These are phyloP conservation scores for Caenorhabditis angaria DNA, from an alignment of 2,888 invertebrate genomes.

Conservation along the genomic window DNA sequence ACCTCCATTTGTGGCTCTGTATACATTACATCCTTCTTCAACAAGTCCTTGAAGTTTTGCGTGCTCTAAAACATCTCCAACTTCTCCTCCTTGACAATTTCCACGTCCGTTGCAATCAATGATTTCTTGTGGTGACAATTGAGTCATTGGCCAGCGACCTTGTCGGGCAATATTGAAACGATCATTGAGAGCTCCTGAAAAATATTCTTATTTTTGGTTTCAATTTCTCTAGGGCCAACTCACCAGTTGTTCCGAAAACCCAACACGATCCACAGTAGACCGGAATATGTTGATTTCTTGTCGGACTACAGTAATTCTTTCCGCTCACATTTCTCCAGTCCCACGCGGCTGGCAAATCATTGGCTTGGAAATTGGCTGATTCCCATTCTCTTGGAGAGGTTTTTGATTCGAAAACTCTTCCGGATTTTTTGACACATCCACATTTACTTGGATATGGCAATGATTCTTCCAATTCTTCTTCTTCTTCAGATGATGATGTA, in stretches of 20 bases:
- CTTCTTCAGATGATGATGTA: constrained; percentile 13
- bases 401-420: constrained; percentile 48
- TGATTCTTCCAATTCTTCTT: constrained; percentile 38
- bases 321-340: constrained; percentile 75
- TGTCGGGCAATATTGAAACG: constrained; percentile 74
- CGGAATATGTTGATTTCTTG: constrained; percentile 75
- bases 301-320: constrained; percentile 74
- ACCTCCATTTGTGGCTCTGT: constrained; percentile 75
- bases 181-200: constrained; percentile 74
- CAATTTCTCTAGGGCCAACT: too few species aligned
- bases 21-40: constrained; percentile 76
- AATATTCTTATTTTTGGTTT: too few species aligned
- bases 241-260: constrained; percentile 74
- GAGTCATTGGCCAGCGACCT: constrained; percentile 74
- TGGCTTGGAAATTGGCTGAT: constrained; percentile 52
- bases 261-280: constrained; percentile 75
- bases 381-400: constrained; percentile 64
- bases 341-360: constrained; percentile 70
- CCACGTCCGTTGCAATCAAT: constrained; percentile 75
- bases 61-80: constrained; percentile 73
- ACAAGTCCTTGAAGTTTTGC: constrained; percentile 74
- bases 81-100: constrained; percentile 72
- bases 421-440: constrained; percentile 47
- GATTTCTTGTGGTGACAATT: constrained; percentile 74
- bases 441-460: constrained; percentile 39